Base-by-base conservation (phyloP, 2,888 invertebrate genomes). In the Lasioglossum calceatum region DNA sequence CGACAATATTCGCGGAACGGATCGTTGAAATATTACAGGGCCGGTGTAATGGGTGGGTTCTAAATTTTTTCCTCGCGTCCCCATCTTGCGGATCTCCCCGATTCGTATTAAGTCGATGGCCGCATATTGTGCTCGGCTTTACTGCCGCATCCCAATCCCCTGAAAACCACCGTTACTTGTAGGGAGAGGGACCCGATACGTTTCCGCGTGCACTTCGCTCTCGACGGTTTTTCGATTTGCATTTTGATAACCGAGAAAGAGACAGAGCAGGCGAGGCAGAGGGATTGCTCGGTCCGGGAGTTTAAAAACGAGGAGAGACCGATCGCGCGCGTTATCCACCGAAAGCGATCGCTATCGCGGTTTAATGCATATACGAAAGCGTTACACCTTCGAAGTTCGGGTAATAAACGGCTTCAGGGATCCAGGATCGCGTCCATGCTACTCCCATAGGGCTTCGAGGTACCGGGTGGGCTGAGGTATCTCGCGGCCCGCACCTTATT, bases 401-500 rank as follows among this genome's bases (percentile, higher is more conserved):
- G 54, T 54, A 73, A 80, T 74, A 74, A 77, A 61, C 73, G 75
- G 58, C 50, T 81, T 44, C 76, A 71, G 36, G 61, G 71, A 23
- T 32, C 50, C 23, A 16, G 64, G 74, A 44, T 79, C 19, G 73
- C 47, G 80, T 32, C 50, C 72, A 72, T 47, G 50, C 19, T 79
- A 23, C 44, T 71, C 71, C 39, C 27, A 12, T 58, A 47, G 27
- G 75, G 44, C 50, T 70, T 44, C 76, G 61, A 39, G 70, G 70
- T 23, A 3, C 36, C 10, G n/a, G 44, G n/a, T 44, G 32, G 58
- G 39, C 39, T 71, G 73, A 50, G 78, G 81, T 85, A 77, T 72
- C 86, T 76, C 61, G 47, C 79, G 72, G 67, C 47, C 79, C 71
- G 10, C 23, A n/a, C 83, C 74, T 76, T 87, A 91, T 91, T 88